These are phyloP conservation scores for Bos javanicus DNA, from an alignment of 2,113 vertebrate genomes.

Conservation along the genomic window DNA sequence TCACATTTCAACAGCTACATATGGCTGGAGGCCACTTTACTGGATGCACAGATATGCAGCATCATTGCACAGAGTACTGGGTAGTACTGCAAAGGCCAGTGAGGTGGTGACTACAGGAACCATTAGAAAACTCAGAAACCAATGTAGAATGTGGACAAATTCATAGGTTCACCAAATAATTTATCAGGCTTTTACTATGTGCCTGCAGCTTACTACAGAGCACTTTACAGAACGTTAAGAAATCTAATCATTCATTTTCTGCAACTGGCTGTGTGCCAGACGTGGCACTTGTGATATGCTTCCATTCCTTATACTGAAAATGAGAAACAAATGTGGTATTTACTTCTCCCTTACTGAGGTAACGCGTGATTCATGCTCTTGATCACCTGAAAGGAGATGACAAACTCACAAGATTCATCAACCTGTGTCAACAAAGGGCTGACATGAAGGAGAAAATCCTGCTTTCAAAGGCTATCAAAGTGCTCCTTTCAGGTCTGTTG, in stretches of 20 bases:
- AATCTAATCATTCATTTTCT: background rate
- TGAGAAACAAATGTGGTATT: background rate
- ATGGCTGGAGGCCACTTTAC: background rate
- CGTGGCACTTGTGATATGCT: background rate
- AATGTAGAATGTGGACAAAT: background rate
- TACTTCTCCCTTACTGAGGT: background rate
- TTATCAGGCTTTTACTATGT: background rate
- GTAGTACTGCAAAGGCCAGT: background rate
- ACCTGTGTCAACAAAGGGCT: background rate
- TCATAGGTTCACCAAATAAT: background rate
- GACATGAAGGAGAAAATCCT: background rate
- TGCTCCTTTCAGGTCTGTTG: background rate
- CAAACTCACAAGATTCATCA: background rate
- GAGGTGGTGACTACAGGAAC: background rate
- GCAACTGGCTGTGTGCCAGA: background rate
- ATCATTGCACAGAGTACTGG: background rate
- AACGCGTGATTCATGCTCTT: background rate
- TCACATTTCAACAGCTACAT: background rate
- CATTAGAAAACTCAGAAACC: background rate
- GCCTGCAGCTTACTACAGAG: background rate
- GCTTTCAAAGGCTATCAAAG: background rate
- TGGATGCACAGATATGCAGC: background rate
- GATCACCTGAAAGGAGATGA: background rate
- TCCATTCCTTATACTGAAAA: background rate
- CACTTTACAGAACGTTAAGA: conserved; percentile 3